A percentile compares a stretch with the other conserved stretches of the same genome.
Conservation (phyloP, 2,797 vertebrate species). For the Tiaroga cobitis region DNA sequence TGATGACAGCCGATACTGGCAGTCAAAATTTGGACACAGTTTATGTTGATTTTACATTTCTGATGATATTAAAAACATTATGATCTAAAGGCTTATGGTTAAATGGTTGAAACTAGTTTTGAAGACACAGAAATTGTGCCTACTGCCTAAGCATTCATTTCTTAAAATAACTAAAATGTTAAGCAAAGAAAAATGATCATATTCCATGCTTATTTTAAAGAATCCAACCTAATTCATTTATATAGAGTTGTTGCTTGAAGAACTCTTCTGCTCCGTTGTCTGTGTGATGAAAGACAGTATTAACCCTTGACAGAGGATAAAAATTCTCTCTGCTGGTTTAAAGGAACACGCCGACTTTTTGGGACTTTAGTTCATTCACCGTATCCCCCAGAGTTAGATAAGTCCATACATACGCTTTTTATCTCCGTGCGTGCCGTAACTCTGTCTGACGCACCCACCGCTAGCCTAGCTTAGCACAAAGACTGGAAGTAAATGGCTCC, state of each 20-base stretch:
- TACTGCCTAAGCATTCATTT: not conserved
- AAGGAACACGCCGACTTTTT: too few relatives aligned
- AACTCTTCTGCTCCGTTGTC: not conserved
- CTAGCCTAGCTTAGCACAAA: too few relatives aligned
- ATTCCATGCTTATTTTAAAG: not conserved
- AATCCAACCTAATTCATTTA: not conserved
- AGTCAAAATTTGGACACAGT: not conserved
- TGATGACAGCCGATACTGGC: not conserved
- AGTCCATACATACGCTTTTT: too few relatives aligned
- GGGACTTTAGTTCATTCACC: too few relatives aligned
- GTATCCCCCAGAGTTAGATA: too few relatives aligned
- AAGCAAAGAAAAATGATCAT: not conserved
- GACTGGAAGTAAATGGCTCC: too few relatives aligned
- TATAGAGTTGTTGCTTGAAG: not conserved
- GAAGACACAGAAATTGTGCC: not conserved
- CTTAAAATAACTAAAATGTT: not conserved
- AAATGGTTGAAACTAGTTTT: not conserved
- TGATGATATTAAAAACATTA: not conserved
- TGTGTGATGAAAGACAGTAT: slow-evolving; percentile 27
- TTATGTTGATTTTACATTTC: not conserved
- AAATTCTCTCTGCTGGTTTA: slow-evolving; percentile 32
- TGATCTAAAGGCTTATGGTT: not conserved
- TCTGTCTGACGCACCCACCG: too few relatives aligned
- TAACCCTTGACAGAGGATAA: slow-evolving; percentile 21
- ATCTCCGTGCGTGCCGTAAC: too few relatives aligned